phyloP scores from a whole-genome alignment of 2,888 invertebrate genomes.

The Amphipoea oculea region DNA sequence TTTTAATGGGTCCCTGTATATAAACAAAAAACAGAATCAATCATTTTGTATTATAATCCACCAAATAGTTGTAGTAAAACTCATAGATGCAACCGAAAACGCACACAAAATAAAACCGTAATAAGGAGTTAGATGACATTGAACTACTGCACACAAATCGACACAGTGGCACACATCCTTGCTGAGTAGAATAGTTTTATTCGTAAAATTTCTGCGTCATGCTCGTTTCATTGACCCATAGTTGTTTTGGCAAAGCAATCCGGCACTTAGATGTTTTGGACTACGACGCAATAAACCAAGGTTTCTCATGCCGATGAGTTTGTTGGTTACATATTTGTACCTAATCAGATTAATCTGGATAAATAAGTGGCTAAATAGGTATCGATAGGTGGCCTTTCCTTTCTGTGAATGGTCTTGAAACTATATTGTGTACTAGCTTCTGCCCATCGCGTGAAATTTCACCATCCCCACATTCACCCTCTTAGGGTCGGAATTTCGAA shows the following conservation, averaged over 20 bases:
- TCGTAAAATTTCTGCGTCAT: conserved; percentile 31
- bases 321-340: no score
- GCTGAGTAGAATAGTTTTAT: conserved; percentile 38
- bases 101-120: neutral
- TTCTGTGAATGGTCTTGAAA: neutral
- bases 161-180: conserved; percentile 18
- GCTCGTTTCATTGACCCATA: conserved; percentile 57
- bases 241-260: conserved; percentile 46
- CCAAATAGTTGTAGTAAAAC: neutral
- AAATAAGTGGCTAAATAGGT: neutral
- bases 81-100: neutral
- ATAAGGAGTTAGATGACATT: neutral
- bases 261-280: conserved; percentile 6
- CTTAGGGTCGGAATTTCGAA: no score
- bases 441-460: no score
- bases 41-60: neutral
- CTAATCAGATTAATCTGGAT: no score
- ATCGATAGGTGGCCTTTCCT: neutral
- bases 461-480: no score
- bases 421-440: neutral
- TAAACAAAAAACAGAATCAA: neutral
- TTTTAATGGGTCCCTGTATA: no score
- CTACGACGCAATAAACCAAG: neutral
- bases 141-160: conserved; percentile 24
- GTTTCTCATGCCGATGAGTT: neutral